phyloP scores from a whole-genome alignment of 2,113 vertebrate species.

The Istiophorus platypterus region DNA sequence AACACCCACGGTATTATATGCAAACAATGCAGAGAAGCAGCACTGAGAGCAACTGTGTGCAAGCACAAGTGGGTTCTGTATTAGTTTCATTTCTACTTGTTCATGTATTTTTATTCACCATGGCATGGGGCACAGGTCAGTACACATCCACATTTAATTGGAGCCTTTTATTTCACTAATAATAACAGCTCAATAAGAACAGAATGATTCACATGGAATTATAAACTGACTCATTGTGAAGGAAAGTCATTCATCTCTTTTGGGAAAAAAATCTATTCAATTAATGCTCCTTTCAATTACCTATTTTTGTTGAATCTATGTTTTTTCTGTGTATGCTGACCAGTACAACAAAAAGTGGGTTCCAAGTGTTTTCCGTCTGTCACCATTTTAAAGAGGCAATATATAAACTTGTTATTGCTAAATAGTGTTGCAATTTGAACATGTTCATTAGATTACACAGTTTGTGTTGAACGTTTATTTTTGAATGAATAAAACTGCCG shows the following conservation, averaged over 20 bases:
- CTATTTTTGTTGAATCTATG: no score
- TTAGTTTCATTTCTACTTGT: not conserved
- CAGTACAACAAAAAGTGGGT: no score
- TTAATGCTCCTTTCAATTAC: not conserved
- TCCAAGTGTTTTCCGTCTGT: no score
- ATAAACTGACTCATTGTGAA: not conserved
- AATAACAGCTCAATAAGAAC: not conserved
- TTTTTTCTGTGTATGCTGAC: not conserved
- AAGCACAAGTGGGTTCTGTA: no score
- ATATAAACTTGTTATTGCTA: no score
- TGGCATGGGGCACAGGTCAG: not conserved
- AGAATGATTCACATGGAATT: not conserved
- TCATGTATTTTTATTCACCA: slow-evolving; percentile 4
- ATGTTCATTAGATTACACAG: no score
- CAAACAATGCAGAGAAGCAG: slow-evolving; percentile 29
- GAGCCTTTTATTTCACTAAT: not conserved
- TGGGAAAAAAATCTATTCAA: not conserved
- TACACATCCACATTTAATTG: not conserved
- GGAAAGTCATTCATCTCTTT: not conserved
- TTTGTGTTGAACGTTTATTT: no score
- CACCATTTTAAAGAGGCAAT: no score
- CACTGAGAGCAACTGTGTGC: not conserved
- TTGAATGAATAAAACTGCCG: not conserved
- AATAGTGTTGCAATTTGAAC: no score
- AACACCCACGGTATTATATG: slow-evolving; percentile 31